phyloP scores from a whole-genome alignment of 2,888 invertebrate species.

The Callyntrura guangdongensis region DNA sequence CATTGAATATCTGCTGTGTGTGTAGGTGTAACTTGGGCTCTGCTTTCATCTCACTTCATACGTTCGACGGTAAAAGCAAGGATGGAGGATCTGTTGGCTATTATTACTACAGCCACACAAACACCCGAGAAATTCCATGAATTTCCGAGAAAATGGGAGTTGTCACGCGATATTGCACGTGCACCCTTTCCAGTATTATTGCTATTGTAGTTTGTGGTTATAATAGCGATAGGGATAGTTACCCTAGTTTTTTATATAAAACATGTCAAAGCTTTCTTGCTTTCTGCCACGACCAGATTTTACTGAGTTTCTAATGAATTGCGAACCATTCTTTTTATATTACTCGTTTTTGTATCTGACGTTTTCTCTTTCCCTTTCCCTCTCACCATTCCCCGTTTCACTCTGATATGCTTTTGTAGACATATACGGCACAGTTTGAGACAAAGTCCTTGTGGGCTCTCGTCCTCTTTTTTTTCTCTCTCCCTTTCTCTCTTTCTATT shows the following conservation, averaged over 20 bases:
- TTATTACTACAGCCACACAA: too few species aligned
- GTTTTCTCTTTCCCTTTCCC: not conserved
- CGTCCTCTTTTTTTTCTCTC: not conserved
- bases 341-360: not conserved
- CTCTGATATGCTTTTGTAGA: not conserved
- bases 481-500: not conserved
- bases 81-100: not conserved
- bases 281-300: not conserved
- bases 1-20: too few species aligned
- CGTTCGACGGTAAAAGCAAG: not conserved
- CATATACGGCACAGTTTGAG: not conserved
- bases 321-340: not conserved
- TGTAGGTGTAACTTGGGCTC: too few species aligned
- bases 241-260: not conserved
- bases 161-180: conserved; percentile 51
- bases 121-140: too few species aligned
- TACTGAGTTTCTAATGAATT: too few species aligned
- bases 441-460: conserved; percentile 36
- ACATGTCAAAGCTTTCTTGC: not conserved
- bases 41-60: not conserved
- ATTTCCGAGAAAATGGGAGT: not conserved
- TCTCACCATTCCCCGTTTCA: not conserved
- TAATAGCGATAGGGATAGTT: not conserved
- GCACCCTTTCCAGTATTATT: not conserved
- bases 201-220: not conserved